Base-by-base conservation (phyloP, 2,888 invertebrate genomes). In the Nomada ruficornis region DNA sequence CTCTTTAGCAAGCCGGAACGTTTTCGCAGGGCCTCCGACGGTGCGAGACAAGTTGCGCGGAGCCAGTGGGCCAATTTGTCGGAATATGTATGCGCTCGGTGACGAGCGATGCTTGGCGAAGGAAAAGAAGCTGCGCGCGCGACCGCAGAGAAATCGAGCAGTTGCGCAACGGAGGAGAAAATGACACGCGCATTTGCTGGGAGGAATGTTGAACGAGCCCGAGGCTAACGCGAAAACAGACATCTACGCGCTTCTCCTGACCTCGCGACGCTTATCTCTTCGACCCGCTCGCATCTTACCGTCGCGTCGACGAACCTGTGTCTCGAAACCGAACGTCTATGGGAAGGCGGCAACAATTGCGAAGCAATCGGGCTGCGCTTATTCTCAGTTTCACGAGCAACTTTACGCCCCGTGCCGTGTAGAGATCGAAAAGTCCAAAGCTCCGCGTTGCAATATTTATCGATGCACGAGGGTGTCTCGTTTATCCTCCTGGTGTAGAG, bases 161-260 rank as follows among this genome's bases (percentile, higher is more conserved):
- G 55, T 82, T 84, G 82, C 73, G 77, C 77, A 84, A 86, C 59
- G 29, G 69, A 54, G 55, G 78, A 80, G 81, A 76, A 81, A 84
- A 78, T 65, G 72, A 80, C 75, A 80, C 36, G 36, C 62, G 69
- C 54, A 52, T 80, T 85, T 75, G 60, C 71, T 57, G 77, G 63
- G 57, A 75, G 54, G 50, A 52, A 68, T 64, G 36, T 60, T 52
- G 59, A 63, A 68, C 57, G 62, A 59, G 10, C 74, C 54, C 83
- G 83, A 62, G 74, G 72, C 79, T 55, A 63, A 42, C 47, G 62
- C 76, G 57, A 79, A 80, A 80, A 86, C 70, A 80, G 73, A 44
- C 4, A 50, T 72, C 1, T 65, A 65, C 44, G 50, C 64, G 59
- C 1, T 44, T 20, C 47, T 71, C 23, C n/a, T 76, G 71, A 47